Evolutionary conservation across 2,797 vertebrate species (phyloP), one percentile per base, ranked within the genome.

Genomic region (Diplodus puntazzo): DNA sequence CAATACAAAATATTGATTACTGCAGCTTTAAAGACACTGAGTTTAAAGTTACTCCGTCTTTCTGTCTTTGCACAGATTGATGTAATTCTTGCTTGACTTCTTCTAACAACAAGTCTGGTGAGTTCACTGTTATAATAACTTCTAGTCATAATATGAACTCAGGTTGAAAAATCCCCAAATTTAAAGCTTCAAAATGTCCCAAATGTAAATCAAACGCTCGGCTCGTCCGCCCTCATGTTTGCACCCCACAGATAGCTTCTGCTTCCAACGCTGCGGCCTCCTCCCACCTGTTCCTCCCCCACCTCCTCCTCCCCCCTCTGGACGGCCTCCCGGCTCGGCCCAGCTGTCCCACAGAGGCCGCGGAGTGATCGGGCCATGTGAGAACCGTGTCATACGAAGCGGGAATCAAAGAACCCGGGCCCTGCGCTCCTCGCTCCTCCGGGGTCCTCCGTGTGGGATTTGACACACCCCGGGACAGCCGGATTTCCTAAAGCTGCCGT

Each of bases 251-350:
- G 77, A 81, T 58, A 48, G 46, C 53, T 84, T 59, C 81, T 82
- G 87, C 75, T 72, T 53, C 91, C 74, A 82, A 58, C 85, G 59
- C 73, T 58, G 73, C 42, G 75, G 45, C 80, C 46, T n/a, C 52
- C 68, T 85, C 70, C 91, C 94, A 94, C 94, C 94, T 96, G 95
- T 93, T 91, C 78, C 55, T 64, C 85, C 30, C 7, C 30, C 30
- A 1, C 30, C 30, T 30, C 30, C 30, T 30, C 30, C 30, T 30
- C 30, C 30, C 30, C 16, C 73, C 74, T 68, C 85, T 62, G 13
- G 54, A 77, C 77, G 49, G 55, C 59, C 25, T 25, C 43, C 34
- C 9, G 72, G 54, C 52, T 78, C 18, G 73, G 49, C 65, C 64
- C 94, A 95, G 93, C 94, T 93, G 88, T 61, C 70, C 74, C 81